These are phyloP conservation scores for Helarctos malayanus DNA, from an alignment of 2,797 vertebrate species.

Conservation along the genomic window DNA sequence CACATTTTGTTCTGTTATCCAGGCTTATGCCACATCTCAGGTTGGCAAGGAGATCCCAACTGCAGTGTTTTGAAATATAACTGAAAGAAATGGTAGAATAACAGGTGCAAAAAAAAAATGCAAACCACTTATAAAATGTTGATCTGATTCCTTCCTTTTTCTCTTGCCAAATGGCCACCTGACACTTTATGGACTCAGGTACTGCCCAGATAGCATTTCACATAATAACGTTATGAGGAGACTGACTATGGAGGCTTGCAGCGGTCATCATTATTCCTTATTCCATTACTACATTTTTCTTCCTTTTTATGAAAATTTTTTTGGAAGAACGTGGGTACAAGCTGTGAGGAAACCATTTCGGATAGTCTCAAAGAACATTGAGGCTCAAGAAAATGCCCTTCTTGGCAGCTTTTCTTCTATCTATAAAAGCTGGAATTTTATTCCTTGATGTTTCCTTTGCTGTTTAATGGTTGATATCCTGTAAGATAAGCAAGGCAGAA, in stretches of 20 bases:
- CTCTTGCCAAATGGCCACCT: constrained; percentile 92
- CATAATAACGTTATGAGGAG: constrained; percentile 87
- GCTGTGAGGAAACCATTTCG: constrained; percentile 84
- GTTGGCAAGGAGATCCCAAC: constrained; percentile 94
- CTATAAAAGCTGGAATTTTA: constrained; percentile 85
- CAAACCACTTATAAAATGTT: constrained; percentile 90
- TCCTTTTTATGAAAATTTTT: constrained; percentile 76
- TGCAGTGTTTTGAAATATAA: constrained; percentile 94
- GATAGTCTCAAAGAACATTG: constrained; percentile 86
- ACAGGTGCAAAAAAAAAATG: constrained; percentile 92
- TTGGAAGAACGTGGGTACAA: constrained; percentile 82
- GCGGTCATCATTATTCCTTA: constrained; percentile 92
- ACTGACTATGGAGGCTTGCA: constrained; percentile 92
- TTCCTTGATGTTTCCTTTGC: constrained; percentile 73
- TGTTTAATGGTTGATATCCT: constrained; percentile 81
- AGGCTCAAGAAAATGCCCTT: constrained; percentile 81
- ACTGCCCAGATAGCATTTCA: constrained; percentile 93
- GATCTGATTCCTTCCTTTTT: constrained; percentile 87
- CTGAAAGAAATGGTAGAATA: constrained; percentile 93
- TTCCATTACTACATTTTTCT: constrained; percentile 81
- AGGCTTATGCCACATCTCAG: constrained; percentile 93
- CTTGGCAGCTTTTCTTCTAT: constrained; percentile 83
- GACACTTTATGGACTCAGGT: constrained; percentile 93
- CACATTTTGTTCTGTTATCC: constrained; percentile 94
- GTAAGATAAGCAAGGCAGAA: constrained; percentile 82